Conservation (phyloP, 2,797 vertebrate genomes). For the Lindbergichthys nudifrons region DNA sequence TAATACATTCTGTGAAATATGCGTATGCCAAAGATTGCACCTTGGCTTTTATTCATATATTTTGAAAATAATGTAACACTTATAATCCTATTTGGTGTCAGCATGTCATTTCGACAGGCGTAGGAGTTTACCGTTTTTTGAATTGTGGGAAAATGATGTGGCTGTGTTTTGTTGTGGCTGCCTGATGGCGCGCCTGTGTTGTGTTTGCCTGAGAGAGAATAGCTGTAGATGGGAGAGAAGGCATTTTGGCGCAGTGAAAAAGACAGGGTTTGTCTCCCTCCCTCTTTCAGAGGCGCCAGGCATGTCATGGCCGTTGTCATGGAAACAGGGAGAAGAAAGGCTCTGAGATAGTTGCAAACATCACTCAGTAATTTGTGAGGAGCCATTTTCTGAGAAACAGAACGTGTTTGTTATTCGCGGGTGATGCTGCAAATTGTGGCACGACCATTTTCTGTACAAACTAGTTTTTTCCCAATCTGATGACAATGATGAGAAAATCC, state of each 20-base stretch:
- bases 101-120: background rate
- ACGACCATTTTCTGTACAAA: background rate
- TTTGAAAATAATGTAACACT: background rate
- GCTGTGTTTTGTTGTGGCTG: slow-evolving; percentile 36
- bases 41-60: background rate
- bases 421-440: slow-evolving; percentile 61
- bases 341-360: slow-evolving; percentile 80
- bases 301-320: slow-evolving; percentile 85
- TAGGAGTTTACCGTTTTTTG: background rate
- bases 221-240: slow-evolving; percentile 59
- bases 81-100: background rate
- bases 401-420: slow-evolving; percentile 58
- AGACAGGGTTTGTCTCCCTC: slow-evolving; percentile 68
- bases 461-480: background rate
- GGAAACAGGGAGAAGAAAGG: slow-evolving; percentile 87
- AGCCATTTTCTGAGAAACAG: slow-evolving; percentile 82
- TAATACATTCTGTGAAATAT: background rate
- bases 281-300: slow-evolving; percentile 71
- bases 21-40: background rate
- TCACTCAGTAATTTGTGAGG: slow-evolving; percentile 79
- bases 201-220: slow-evolving; percentile 53
- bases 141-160: too few species aligned
- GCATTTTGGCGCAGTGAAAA: slow-evolving; percentile 78
- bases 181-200: background rate
- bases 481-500: background rate